Evolutionary conservation across 2,888 invertebrate species (phyloP), one percentile per base, ranked within the genome.

Genomic region (Selenia dentaria): DNA sequence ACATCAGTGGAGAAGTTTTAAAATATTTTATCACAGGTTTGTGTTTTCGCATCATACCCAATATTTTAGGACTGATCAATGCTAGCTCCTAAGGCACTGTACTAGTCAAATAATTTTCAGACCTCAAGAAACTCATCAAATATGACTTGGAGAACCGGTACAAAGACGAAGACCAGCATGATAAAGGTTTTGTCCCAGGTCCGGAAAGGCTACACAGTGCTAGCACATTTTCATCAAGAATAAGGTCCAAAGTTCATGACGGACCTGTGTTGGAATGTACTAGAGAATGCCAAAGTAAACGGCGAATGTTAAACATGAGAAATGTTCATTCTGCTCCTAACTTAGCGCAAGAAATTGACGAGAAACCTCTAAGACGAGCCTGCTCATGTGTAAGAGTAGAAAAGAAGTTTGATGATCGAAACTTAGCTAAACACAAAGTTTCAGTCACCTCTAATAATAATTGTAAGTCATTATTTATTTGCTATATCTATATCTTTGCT

Each of bases 11-110:
- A 10, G 92, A 93, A 74, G 94, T 95, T 69, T 83, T 96, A 39
- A 95, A 95, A 84, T 94, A 93, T 73, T 96, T 96, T 75, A 94
- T 96, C 69, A 94, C 93, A 92, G 96, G 96, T 95, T 29, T 16
- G 42, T 39, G 12, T 2, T 16, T 16, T 16, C 16, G 2, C 16
- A 16, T 16, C 16, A 16, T 16, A n/a, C n/a, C n/a, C n/a, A n/a
- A n/a, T n/a, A n/a, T n/a, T n/a, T n/a, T n/a, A n/a, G n/a, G n/a
- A n/a, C n/a, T n/a, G n/a, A n/a, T n/a, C n/a, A n/a, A n/a, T n/a
- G n/a, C n/a, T n/a, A n/a, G n/a, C n/a, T n/a, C n/a, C n/a, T n/a
- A n/a, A n/a, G n/a, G n/a, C n/a, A n/a, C n/a, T n/a, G n/a, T n/a
- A n/a, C 16, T 16, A 3, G 16, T 4, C 16, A 3, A 16, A 16